Base-by-base conservation (phyloP, 1,140 invertebrate genomes). In the Rhizoglyphus robini region DNA sequence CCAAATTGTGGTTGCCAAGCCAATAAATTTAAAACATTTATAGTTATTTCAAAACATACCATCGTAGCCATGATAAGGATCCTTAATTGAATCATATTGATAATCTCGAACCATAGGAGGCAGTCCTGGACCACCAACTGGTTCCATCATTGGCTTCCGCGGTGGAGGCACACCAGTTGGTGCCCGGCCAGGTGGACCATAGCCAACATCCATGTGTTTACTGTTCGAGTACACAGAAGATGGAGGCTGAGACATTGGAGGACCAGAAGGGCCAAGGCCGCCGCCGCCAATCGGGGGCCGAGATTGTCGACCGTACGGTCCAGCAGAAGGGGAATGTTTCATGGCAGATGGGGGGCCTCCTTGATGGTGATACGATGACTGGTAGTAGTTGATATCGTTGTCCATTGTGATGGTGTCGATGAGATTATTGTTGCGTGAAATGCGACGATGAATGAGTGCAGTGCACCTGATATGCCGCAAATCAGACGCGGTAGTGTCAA, bases 61-160 rank as follows among this genome's bases (percentile, higher is more conserved):
- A n/a, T n/a, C n/a, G n/a, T n/a, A n/a, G n/a, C n/a, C n/a, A n/a
- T n/a, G n/a, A n/a, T n/a, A n/a, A n/a, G n/a, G n/a, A n/a, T n/a
- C n/a, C n/a, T n/a, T n/a, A n/a, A n/a, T n/a, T n/a, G n/a, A n/a
- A n/a, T n/a, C n/a, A n/a, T n/a, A 54, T 41, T 41, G 36, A 54
- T 54, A 54, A 54, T 54, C 51, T 11, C 51, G 51, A 32, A 54
- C 23, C 51, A 54, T n/a, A 54, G 51, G 51, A 54, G 51, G 51
- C 41, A 46, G 23, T 23, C 41, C 41, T 46, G 41, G 41, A 15
- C 15, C 41, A 23, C 41, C 41, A 46, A 46, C 41, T 15, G 15
- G 15, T 15, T 46, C 41, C 41, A 46, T 46, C 23, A 23, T 46
- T 46, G 15, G 15, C 15, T 23, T 15, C 15, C 15, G 41, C 15